Base-by-base conservation (phyloP, 2,113 vertebrate genomes). In the Manacus vitellinus region DNA sequence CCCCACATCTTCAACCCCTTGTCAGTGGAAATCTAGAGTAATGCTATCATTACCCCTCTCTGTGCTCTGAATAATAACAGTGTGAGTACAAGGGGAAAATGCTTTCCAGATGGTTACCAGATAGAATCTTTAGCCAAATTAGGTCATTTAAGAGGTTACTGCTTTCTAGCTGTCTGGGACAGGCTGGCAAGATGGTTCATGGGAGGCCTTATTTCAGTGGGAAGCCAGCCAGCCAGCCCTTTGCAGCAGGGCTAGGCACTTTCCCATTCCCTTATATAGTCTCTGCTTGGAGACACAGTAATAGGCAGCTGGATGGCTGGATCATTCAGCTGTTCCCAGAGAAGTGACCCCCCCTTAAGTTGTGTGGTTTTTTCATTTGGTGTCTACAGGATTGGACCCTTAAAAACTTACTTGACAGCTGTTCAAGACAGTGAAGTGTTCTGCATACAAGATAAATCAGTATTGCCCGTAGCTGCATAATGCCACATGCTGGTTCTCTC, bases 261-360 rank as follows among this genome's bases (percentile, higher is more conserved):
- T 79, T 93, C 54, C 24, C 47, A 44, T 28, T 94, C 41, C 63
- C 78, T 92, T 95, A 66, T 79, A 79, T 88, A 88, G 91, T 44
- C 41, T 85, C 31, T 58, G 6, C 55, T 70, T 68, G 67, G 51
- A 93, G 41, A 54, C n/a, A 6, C 15, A 35, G 23, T 46, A 51
- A 47, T 66, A 88, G 72, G 27, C 75, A 91, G 55, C 41, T 76
- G 72, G 37, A 58, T 70, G 33, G 37, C 51, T 8, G 2, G 72
- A 83, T 79, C 79, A 66, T 85, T 92, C 63, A 86, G 41, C 78
- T 76, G 0, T 88, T 94, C 78, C 49, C 31, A 65, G 49, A 79
- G 49, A 62, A 73, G 54, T 92, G 27, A 61, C n/a, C 22, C 8
- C 72, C 72, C 58, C 67, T 81, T 41, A 56, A 61, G 47, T 71